Evolutionary conservation across 2,888 invertebrate species (phyloP), one percentile per base, ranked within the genome.

Genomic region (Myopa tessellatipennis): DNA sequence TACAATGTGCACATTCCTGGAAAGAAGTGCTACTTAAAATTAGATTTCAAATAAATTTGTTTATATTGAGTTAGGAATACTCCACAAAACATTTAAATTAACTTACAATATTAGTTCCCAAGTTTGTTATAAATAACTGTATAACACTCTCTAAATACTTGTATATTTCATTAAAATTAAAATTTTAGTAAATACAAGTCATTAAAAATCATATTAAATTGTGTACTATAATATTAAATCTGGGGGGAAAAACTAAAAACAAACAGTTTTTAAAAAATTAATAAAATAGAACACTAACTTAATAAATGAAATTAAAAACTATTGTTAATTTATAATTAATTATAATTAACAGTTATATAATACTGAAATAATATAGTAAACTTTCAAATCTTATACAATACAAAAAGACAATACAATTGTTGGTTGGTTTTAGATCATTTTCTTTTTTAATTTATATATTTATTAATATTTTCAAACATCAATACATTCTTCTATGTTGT

Each of bases 381-480:
- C 52, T 55, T 65, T 76, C 38, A 52, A 67, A 16, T 65, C 18
- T 18, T 45, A 85, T 67, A 83, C 84, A 82, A 84, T 86, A 87
- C 83, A 85, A 84, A 87, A 86, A 84, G 82, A 85, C 84, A 85
- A 84, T 83, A 81, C 80, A 83, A 78, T 83, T 83, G 81, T 81
- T 81, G 78, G 81, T 81, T 82, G 81, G 76, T 79, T 83, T 80
- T 82, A 81, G 79, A 81, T 79, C 79, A 82, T 81, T 80, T 83
- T 82, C 80, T 65, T 82, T 85, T 84, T 87, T 86, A 82, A 87
- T 85, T 80, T 84, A 88, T 87, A 87, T 86, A 80, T 84, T 88
- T 88, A 87, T 88, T 88, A 87, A 87, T 88, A 87, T 87, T 87
- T 85, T 84, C 85, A 86, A 87, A 87, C 85, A 85, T 87, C 85